These are phyloP conservation scores for Diaprepes abbreviatus DNA, from an alignment of 2,888 invertebrate genomes.

Conservation along the genomic window DNA sequence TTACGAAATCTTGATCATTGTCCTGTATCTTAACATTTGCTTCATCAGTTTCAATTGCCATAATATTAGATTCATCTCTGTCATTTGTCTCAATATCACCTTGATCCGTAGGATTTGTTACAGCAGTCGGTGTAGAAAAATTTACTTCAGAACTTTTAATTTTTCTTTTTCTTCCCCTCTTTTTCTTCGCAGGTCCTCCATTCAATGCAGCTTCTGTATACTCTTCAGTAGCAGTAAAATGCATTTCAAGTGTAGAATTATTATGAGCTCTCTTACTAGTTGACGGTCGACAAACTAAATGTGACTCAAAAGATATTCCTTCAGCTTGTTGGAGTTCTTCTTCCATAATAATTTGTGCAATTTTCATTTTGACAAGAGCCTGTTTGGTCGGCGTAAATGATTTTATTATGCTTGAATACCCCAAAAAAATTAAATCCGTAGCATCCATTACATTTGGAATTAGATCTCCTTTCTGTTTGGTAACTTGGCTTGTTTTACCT, in stretches of 20 bases:
- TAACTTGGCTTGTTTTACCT: not conserved
- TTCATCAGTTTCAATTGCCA: too few species aligned
- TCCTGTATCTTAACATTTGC: too few species aligned
- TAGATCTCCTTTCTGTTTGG: too few species aligned
- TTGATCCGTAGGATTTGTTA: too few species aligned
- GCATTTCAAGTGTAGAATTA: not conserved
- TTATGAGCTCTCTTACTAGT: not conserved
- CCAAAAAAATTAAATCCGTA: slow-evolving; percentile 5
- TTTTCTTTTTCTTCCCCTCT: not conserved
- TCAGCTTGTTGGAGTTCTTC: slow-evolving; percentile 1
- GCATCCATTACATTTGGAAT: not conserved
- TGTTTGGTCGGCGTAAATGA: not conserved
- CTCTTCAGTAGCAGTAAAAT: not conserved
- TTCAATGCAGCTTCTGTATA: not conserved
- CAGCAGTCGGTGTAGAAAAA: too few species aligned
- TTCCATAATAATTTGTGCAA: slow-evolving; percentile 11
- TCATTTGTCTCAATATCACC: too few species aligned
- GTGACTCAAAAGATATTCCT: slow-evolving; percentile 3
- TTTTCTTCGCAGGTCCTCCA: not conserved
- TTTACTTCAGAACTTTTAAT: too few species aligned
- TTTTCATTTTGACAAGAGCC: slow-evolving; percentile 9
- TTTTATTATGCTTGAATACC: slow-evolving; percentile 1
- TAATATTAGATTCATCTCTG: too few species aligned
- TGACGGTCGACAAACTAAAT: not conserved
- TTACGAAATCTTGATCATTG: too few species aligned